Evolutionary conservation across 2,797 vertebrate genomes (phyloP).

Genomic region (Chelon auratus): DNA sequence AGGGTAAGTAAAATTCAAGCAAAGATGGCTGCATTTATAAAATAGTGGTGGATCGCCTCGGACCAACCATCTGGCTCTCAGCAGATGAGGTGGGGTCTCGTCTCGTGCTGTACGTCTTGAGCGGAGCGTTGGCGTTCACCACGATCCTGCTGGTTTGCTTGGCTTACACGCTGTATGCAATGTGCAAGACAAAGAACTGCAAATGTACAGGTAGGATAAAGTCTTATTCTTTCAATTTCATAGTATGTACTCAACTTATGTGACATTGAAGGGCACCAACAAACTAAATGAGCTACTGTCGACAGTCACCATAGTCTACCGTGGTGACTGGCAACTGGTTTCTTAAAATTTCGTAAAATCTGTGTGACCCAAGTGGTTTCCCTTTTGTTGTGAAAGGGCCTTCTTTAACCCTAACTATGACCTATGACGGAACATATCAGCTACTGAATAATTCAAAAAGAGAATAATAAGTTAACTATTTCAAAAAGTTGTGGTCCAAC

Average conservation of each 20-base stretch:
- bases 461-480: no score
- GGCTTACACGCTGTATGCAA: background rate
- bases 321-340: no score
- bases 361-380: no score
- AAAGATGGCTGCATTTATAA: background rate
- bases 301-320: no score
- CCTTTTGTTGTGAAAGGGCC: no score
- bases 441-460: no score
- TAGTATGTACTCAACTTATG: no score
- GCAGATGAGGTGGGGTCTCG: background rate
- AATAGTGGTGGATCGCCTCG: background rate
- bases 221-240: background rate
- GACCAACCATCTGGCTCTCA: background rate
- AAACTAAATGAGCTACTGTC: background rate
- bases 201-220: conserved; percentile 19
- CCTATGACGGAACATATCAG: no score
- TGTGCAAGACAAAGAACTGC: conserved; percentile 2
- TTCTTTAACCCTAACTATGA: no score
- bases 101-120: conserved; percentile 27
- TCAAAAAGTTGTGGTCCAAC: no score
- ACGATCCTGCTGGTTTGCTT: conserved; percentile 6
- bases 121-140: conserved; percentile 30
- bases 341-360: no score
- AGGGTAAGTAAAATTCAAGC: conserved; percentile 8
- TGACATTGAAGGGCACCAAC: background rate